These are phyloP conservation scores for Acronicta leporina DNA, from an alignment of 2,888 invertebrate genomes.

Conservation along the genomic window DNA sequence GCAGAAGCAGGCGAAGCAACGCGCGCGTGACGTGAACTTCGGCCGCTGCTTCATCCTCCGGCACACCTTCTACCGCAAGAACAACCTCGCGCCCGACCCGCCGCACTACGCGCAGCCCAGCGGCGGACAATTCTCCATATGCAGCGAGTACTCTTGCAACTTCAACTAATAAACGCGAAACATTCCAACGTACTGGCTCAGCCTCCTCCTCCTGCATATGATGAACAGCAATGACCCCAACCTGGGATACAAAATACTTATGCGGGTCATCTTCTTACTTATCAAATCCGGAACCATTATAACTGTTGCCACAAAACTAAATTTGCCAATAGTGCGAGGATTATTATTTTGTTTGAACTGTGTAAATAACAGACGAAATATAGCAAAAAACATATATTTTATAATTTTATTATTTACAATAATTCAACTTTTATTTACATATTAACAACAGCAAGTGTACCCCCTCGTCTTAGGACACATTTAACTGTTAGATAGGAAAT, in stretches of 20 bases:
- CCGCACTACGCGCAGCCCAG: slow-evolving; percentile 86
- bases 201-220: slow-evolving; percentile 28
- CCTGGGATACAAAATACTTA: slow-evolving; percentile 31
- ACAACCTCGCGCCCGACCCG: slow-evolving; percentile 88
- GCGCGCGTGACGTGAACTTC: slow-evolving; percentile 76
- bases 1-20: slow-evolving; percentile 77
- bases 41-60: slow-evolving; percentile 86
- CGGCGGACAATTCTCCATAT: slow-evolving; percentile 75
- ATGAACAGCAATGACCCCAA: slow-evolving; percentile 39
- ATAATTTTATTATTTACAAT: slow-evolving; percentile 88
- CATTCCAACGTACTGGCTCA: slow-evolving; percentile 36
- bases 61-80: slow-evolving; percentile 89
- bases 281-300: slow-evolving; percentile 30
- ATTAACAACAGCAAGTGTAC: slow-evolving; percentile 87
- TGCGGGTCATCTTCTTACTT: slow-evolving; percentile 17
- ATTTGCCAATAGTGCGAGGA: slow-evolving; percentile 15
- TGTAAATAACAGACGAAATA: slow-evolving; percentile 67
- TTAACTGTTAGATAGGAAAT: slow-evolving; percentile 79
- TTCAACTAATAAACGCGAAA: slow-evolving; percentile 52
- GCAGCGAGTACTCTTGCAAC: slow-evolving; percentile 80
- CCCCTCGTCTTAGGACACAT: slow-evolving; percentile 78
- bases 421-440: slow-evolving; percentile 89
- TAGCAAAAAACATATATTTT: slow-evolving; percentile 89
- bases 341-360: slow-evolving; percentile 27
- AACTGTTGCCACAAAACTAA: slow-evolving; percentile 18